Percentiles rank a stretch among this genome's conserved stretches.
Evolutionary conservation across 2,113 vertebrate species (phyloP).

Genomic region (Muntiacus reevesi): DNA sequence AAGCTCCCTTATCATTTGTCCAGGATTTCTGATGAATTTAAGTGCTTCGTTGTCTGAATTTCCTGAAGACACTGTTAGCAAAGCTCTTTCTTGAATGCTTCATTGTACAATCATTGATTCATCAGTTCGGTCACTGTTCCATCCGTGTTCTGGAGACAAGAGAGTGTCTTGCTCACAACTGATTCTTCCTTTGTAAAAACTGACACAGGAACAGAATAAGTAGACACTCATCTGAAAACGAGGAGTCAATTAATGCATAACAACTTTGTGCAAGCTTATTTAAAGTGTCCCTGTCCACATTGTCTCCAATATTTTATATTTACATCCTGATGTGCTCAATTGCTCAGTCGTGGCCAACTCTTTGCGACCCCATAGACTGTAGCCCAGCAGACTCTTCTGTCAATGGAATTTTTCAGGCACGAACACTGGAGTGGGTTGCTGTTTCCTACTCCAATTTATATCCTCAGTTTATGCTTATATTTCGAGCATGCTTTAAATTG

Average conservation of each 20-base stretch:
- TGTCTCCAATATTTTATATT: not conserved
- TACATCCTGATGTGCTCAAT: not conserved
- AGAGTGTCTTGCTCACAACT: not conserved
- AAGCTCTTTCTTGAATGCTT: not conserved
- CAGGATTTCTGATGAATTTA: not conserved
- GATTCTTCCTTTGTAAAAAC: not conserved
- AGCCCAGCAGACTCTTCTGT: not conserved
- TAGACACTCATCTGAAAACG: not conserved
- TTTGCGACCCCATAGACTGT: not conserved
- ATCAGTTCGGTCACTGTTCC: not conserved
- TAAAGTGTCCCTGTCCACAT: not conserved
- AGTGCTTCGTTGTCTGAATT: not conserved
- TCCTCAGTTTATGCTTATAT: not conserved
- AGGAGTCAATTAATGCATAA: not conserved
- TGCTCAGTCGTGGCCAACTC: not conserved
- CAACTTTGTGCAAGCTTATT: not conserved
- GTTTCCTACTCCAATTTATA: not conserved
- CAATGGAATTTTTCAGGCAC: not conserved
- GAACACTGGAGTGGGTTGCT: not conserved
- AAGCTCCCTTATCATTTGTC: not conserved
- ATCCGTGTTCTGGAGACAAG: not conserved
- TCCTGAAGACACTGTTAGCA: not conserved
- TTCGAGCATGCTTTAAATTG: not conserved
- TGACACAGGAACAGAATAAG: not conserved
- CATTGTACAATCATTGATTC: not conserved